These are phyloP conservation scores for Palloptera scutellata DNA, from an alignment of 2,888 invertebrate genomes.

Conservation along the genomic window DNA sequence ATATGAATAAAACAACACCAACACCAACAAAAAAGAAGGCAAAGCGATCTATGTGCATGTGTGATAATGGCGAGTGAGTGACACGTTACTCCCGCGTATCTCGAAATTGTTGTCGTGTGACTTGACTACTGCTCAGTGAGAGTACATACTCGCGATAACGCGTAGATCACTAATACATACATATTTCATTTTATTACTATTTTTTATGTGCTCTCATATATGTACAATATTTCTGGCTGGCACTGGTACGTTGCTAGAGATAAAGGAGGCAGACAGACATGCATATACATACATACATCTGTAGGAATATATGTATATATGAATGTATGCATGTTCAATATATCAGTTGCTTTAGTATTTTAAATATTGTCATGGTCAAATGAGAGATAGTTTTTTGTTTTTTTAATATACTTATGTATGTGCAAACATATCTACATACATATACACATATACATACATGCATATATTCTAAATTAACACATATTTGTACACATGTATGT, in stretches of 20 bases:
- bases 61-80: too few relatives aligned
- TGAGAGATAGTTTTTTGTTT: not conserved
- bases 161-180: too few relatives aligned
- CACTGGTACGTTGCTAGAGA: not conserved
- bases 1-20: too few relatives aligned
- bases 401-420: not conserved
- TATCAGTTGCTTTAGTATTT: not conserved
- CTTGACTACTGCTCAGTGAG: too few relatives aligned
- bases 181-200: too few relatives aligned
- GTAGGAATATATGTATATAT: not conserved
- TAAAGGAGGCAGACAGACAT: not conserved
- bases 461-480: not conserved
- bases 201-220: not conserved
- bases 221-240: not conserved
- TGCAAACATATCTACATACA: not conserved
- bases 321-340: constrained; percentile 1
- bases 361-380: not conserved
- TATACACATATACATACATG: not conserved
- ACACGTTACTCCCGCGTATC: too few relatives aligned
- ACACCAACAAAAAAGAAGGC: too few relatives aligned
- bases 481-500: not conserved
- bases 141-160: too few relatives aligned
- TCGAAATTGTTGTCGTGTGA: too few relatives aligned
- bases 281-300: not conserved
- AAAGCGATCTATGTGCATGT: too few relatives aligned